Base-by-base conservation (phyloP, 1,140 invertebrate species). In the Neuroterus valhalla region DNA sequence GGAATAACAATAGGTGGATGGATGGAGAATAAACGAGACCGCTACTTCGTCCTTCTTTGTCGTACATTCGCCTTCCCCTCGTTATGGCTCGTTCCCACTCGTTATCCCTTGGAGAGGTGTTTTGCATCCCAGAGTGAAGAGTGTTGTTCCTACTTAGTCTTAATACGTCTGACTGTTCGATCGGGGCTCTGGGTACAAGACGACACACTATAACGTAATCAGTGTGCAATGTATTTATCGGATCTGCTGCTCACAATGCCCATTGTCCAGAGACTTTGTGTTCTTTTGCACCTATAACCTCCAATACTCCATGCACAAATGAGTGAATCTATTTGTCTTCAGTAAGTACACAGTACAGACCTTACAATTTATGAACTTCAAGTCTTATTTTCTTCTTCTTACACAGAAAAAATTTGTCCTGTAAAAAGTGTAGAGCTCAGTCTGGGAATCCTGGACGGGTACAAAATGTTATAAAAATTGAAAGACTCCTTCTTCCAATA, bases 201-300 rank as follows among this genome's bases (percentile, higher is more conserved):
- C 50, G 52, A 78, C 74, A 77, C 31, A 79, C 78, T 78, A 82
- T 83, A 85, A 85, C 78, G 80, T 82, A 85, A 85, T 85, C 83
- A 83, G 80, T 83, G 76, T 66, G 26, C 68, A 67, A 79, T 81
- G 72, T 83, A 83, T 85, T 85, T 84, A 83, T 85, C 78, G 78
- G 72, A 44, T 70, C 55, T 69, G 74, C 71, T 52, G n/a, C 23
- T 71, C 69, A 85, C 84, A 85, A 84, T 85, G 78, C 80, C 83
- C 75, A 85, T 85, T 84, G 84, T 85, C 79, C 76, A 12, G 14
- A 19, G 45, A 70, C 46, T 52, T 50, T 12, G 44, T 70, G 69
- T 52, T 55, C 23, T 52, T 19, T n/a, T 48, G 48, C 68, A 43
- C 43, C 31, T 69, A 19, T 46, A 31, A 23, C 31, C 23, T 62